Evolutionary conservation across 2,113 vertebrate species (phyloP).

Genomic region (Alethe diademata): DNA sequence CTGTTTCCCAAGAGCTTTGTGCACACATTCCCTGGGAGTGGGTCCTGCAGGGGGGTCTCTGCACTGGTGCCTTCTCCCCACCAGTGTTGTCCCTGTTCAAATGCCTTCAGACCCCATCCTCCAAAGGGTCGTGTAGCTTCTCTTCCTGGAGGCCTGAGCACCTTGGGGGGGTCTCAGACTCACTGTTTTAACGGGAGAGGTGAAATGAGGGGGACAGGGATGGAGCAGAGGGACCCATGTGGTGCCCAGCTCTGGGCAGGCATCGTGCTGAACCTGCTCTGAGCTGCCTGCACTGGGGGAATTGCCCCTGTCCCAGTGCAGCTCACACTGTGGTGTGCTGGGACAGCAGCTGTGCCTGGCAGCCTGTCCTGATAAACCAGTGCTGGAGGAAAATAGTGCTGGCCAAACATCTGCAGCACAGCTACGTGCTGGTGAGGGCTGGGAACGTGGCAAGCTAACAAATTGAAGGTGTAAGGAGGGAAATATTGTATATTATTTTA

Average conservation of each 20-base stretch:
- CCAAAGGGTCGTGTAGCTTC: background rate
- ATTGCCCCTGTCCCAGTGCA: background rate
- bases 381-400: background rate
- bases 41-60: background rate
- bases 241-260: background rate
- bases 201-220: background rate
- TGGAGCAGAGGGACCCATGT: background rate
- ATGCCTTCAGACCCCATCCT: background rate
- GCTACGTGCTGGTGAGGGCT: background rate
- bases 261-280: accelerated
- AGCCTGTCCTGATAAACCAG: background rate
- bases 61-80: background rate
- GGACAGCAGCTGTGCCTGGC: conserved; percentile 5
- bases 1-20: background rate
- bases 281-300: background rate
- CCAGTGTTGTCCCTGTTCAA: background rate
- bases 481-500: background rate
- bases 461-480: background rate
- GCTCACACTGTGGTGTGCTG: background rate
- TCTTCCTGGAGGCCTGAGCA: background rate
- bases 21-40: accelerated
- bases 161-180: accelerated
- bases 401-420: background rate
- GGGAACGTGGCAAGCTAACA: background rate
- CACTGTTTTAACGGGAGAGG: background rate